Base-by-base conservation (phyloP, 2,113 vertebrate species). In the Neodon shergylaensis region DNA sequence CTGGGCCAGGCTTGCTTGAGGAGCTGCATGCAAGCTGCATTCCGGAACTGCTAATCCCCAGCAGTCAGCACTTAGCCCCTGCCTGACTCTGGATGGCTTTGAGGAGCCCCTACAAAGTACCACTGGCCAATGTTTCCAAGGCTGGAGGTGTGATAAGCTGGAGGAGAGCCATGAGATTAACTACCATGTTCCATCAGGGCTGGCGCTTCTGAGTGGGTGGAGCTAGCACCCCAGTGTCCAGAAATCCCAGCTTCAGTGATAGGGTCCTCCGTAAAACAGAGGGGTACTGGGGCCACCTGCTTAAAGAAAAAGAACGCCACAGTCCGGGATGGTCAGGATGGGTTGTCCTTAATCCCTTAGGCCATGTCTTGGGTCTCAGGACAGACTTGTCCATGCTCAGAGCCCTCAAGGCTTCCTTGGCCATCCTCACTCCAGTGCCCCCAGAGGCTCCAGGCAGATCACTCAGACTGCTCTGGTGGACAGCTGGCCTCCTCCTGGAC, bases 21-120 rank as follows among this genome's bases (percentile, higher is more conserved):
- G 14, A 68, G 6, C 3, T 36, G 52, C 44, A 82, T 22, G 82
- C 73, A 28, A 22, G 61, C 52, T 47, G 14, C 72, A 49, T 91
- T 79, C 63, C 94, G 44, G 58, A 96, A 92, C 81, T 24, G 63
- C 47, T 70, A 70, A 87, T 39, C 47, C 16, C 24, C 21, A 82
- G 14, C 47, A 33, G 47, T n/a, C 63, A 83, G 13, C 0, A 5
- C 6, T 47, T 94, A 33, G 68, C 2, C 42, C 68, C 28, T 63
- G 4, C 47, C 44, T 90, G 76, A 94, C 74, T 90, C 54, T 77
- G 39, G 11, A 68, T 73, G 39, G 21, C 78, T 82, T 83, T 85
- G 31, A 54, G n/a, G 26, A 89, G 88, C 74, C 86, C 84, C 52
- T 94, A 28, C 72, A 95, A 95, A 95, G 42, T 58, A 22, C 42